Conservation (phyloP, 2,888 invertebrate genomes). For the Andrena fulva region DNA sequence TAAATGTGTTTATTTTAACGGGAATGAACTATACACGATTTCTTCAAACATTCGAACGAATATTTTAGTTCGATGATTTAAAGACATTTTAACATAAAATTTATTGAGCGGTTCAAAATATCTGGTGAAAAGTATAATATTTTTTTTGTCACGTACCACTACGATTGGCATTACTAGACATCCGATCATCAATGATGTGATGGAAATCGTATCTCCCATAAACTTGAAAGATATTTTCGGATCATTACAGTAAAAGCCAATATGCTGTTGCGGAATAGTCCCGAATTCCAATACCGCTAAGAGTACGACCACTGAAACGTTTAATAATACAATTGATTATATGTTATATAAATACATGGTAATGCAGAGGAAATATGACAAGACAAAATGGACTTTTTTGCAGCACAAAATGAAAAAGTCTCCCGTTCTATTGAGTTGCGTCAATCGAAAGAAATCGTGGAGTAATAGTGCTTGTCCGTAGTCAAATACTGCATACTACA, state of each 20-base stretch:
- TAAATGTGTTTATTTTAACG: not conserved
- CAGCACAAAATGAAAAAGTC: not conserved
- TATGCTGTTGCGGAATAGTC: constrained; percentile 87
- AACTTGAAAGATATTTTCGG: constrained; percentile 89
- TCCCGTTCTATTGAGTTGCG: too few relatives aligned
- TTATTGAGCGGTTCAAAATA: too few relatives aligned
- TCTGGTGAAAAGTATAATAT: too few relatives aligned
- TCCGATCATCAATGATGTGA: constrained; percentile 86
- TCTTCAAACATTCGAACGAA: too few relatives aligned
- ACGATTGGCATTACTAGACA: constrained; percentile 87
- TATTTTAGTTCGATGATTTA: too few relatives aligned
- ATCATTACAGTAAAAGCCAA: constrained; percentile 91
- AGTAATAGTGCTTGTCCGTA: too few relatives aligned
- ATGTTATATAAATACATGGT: not conserved
- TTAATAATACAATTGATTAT: constrained; percentile 2
- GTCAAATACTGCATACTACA: too few relatives aligned
- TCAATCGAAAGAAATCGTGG: too few relatives aligned
- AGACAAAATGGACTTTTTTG: too few relatives aligned
- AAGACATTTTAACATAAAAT: too few relatives aligned
- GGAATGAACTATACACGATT: not conserved
- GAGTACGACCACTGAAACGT: constrained; percentile 86
- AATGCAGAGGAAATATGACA: too few relatives aligned
- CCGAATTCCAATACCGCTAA: constrained; percentile 88
- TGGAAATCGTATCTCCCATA: constrained; percentile 89
- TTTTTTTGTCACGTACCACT: constrained; percentile 83